Base-by-base conservation (phyloP, 2,888 invertebrate species). In the Nebria salina region DNA sequence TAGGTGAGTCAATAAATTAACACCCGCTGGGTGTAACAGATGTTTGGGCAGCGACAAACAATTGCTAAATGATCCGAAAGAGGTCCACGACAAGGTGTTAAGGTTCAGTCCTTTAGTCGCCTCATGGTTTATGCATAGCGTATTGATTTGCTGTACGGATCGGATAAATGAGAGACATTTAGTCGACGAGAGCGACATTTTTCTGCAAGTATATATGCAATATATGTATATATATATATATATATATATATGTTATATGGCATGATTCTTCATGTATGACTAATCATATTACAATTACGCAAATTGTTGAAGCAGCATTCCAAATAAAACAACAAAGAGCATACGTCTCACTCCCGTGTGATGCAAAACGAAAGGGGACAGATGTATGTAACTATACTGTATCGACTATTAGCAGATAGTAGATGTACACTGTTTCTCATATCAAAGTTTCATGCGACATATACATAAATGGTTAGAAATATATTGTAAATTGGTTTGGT, bases 51-150 rank as follows among this genome's bases (percentile, higher is more conserved):
- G 64, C 72, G 72, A 65, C 73, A 80, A 75, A 80, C 80, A 80
- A 80, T 80, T 80, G 80, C 68, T 80, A 80, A 80, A 80, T 80
- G 80, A 80, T 75, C 80, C 75, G 75, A 75, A 80, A 80, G 80
- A 80, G 75, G 80, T 75, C 80, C 75, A 64, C 75, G 75, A 80
- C 80, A 75, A 80, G 80, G 75, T 80, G 80, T 75, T 75, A 78
- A 80, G 80, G 75, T 75, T 70, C 41, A 64, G 64, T 80, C 80
- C 75, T 74, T 64, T 64, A 75, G 70, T 54, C 64, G 64, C 15
- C 80, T 80, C 75, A 80, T 80, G 73, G 65, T 72, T 80, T 75
- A 80, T 80, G 75, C 80, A 80, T 80, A 54, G 7, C 7, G 54
- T 3, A 54, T 54, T 13, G 54, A 54, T 54, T 54, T 13, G 54